A percentile compares a stretch with the other conserved stretches of the same genome.
Evolutionary conservation across 64 coral and sea anemone species (phyloP).

Genomic region (Montipora cactus): DNA sequence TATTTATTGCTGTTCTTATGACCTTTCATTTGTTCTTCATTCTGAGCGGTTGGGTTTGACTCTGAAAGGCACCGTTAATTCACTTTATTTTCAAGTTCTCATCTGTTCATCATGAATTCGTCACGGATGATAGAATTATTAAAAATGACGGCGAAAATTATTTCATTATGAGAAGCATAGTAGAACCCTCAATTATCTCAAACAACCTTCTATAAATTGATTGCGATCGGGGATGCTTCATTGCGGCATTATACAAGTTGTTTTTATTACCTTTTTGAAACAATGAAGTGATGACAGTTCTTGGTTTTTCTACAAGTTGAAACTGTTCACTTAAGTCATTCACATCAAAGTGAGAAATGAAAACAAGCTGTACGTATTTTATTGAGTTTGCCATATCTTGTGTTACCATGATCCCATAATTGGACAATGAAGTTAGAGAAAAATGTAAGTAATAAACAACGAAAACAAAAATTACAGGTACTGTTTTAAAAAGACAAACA

Average conservation of each 20-base stretch:
- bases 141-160: background rate
- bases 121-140: too few species aligned
- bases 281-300: background rate
- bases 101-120: too few species aligned
- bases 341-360: too few species aligned
- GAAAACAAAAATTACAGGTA: background rate
- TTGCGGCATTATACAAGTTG: background rate
- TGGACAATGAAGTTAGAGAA: background rate
- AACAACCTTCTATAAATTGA: background rate
- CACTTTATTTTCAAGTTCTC: background rate
- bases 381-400: background rate
- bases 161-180: background rate
- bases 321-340: too few species aligned
- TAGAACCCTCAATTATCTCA: background rate
- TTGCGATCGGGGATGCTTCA: background rate
- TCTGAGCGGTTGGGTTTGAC: background rate
- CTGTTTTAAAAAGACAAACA: background rate
- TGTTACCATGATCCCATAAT: background rate
- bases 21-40: background rate
- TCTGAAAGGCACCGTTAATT: background rate
- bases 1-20: background rate
- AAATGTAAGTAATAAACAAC: background rate
- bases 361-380: too few species aligned
- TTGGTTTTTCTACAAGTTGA: too few species aligned
- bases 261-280: background rate